phyloP scores from a whole-genome alignment of 2,888 invertebrate species.

The Acanthosepion esculentum region DNA sequence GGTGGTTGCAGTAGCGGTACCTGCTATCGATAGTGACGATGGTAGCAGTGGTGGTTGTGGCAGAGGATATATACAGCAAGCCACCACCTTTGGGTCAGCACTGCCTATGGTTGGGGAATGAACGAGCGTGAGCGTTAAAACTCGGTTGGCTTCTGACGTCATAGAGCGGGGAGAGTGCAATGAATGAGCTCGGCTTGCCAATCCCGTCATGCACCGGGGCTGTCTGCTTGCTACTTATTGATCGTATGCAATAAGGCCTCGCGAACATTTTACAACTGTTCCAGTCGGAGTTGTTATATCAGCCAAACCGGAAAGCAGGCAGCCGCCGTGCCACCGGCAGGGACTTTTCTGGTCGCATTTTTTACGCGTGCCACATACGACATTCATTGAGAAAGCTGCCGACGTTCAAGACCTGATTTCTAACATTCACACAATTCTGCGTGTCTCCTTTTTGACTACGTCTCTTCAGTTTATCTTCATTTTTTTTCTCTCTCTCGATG shows the following conservation, averaged over 20 bases:
- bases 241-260: slow-evolving; percentile 16
- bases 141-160: slow-evolving; percentile 33
- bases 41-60: neutral
- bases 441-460: neutral
- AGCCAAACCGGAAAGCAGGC: neutral
- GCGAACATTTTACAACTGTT: slow-evolving; percentile 18
- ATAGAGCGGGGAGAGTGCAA: slow-evolving; percentile 20
- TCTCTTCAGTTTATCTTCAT: neutral
- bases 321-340: too few species aligned
- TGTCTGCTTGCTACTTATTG: slow-evolving; percentile 22
- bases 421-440: neutral
- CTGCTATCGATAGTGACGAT: neutral
- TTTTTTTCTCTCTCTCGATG: neutral
- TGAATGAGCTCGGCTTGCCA: slow-evolving; percentile 9
- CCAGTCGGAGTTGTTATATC: neutral
- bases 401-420: neutral
- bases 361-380: neutral
- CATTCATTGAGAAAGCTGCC: neutral
- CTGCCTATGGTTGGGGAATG: neutral
- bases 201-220: slow-evolving; percentile 15
- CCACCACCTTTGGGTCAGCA: slow-evolving; percentile 33
- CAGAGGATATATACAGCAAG: neutral
- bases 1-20: neutral
- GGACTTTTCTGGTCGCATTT: neutral
- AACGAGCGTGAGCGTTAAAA: neutral